These are phyloP conservation scores for Druceiella hillmani DNA, from an alignment of 2,888 invertebrate genomes.

Conservation along the genomic window DNA sequence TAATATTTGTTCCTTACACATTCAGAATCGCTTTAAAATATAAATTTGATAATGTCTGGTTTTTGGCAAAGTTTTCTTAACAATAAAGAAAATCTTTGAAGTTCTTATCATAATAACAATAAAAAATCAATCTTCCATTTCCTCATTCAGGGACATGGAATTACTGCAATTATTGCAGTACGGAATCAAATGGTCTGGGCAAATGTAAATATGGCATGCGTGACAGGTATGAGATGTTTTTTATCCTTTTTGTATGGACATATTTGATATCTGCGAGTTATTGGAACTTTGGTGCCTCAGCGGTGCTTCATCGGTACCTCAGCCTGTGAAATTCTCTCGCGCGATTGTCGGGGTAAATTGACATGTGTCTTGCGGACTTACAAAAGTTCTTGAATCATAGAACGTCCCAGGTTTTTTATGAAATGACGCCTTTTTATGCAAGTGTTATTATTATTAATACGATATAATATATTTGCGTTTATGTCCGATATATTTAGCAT, in stretches of 20 bases:
- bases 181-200: constrained; percentile 12
- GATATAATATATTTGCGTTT: no score
- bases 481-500: no score
- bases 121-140: constrained; percentile 9
- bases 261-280: constrained; percentile 13
- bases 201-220: constrained; percentile 13
- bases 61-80: constrained; percentile 14
- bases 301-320: constrained; percentile 5
- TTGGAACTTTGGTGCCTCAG: constrained; percentile 11
- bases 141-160: constrained; percentile 9
- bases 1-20: constrained; percentile 11
- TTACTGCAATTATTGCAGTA: constrained; percentile 10
- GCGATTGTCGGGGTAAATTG: no score
- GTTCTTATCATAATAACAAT: constrained; percentile 12
- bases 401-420: constrained; percentile 7
- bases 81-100: constrained; percentile 15
- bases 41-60: constrained; percentile 12
- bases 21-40: constrained; percentile 14
- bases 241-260: constrained; percentile 11
- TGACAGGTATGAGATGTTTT: constrained; percentile 14
- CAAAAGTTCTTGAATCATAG: constrained; percentile 6
- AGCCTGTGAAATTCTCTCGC: constrained; percentile 9
- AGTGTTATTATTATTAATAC: no score
- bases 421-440: constrained; percentile 10
- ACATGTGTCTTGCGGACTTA: constrained; percentile 6